These are phyloP conservation scores for Encarsia formosa DNA, from an alignment of 2,888 invertebrate genomes.

Conservation along the genomic window DNA sequence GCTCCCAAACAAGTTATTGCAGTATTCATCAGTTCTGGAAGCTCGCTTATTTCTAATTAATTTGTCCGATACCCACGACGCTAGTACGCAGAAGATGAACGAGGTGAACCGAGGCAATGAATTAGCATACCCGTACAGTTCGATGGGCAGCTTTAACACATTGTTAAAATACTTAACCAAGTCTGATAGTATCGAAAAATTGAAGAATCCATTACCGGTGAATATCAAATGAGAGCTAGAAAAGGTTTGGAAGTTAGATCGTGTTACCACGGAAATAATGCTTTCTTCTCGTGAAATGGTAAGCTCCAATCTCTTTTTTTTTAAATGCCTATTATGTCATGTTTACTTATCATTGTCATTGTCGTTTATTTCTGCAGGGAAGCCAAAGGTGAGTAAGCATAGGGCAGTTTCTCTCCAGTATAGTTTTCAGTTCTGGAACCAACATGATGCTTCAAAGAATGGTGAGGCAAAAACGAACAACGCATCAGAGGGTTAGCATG, in stretches of 20 bases:
- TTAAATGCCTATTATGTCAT: too few species aligned
- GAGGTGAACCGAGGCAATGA: constrained; percentile 42
- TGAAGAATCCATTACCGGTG: constrained; percentile 24
- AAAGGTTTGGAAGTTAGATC: constrained; percentile 58
- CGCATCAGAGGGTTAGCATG: too few species aligned
- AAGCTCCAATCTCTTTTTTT: constrained; percentile 27
- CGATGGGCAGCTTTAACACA: constrained; percentile 42
- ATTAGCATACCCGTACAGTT: constrained; percentile 42
- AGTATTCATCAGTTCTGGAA: constrained; percentile 12
- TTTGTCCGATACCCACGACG: constrained; percentile 22
- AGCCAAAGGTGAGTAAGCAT: too few species aligned
- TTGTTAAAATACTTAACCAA: constrained; percentile 41
- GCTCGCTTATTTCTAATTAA: not conserved
- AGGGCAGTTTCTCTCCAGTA: too few species aligned
- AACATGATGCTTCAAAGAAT: too few species aligned
- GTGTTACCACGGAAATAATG: constrained; percentile 26
- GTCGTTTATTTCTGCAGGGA: too few species aligned
- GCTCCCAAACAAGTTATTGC: too few species aligned
- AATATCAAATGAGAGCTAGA: constrained; percentile 63
- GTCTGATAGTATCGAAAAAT: constrained; percentile 28
- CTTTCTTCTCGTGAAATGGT: constrained; percentile 12
- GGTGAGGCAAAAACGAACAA: too few species aligned
- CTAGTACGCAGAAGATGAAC: constrained; percentile 21
- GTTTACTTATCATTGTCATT: too few species aligned
- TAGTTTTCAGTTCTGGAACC: too few species aligned